A percentile compares a stretch with the other conserved stretches of the same genome.
phyloP scores from a whole-genome alignment of 2,113 vertebrate species.

The Psilopogon haemacephalus region DNA sequence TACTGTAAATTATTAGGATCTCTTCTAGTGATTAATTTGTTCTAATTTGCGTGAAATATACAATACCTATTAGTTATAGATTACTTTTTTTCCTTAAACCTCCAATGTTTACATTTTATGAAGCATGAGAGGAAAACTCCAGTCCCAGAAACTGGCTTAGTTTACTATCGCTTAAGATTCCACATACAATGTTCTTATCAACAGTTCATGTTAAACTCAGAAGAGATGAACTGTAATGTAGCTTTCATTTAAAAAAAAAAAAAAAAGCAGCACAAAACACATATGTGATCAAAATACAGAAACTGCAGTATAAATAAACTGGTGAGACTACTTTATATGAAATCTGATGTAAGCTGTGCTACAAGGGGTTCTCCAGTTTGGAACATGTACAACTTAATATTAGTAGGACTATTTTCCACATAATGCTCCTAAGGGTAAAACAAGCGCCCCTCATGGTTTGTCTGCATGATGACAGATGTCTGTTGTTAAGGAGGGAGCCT shows the following conservation, averaged over 20 bases:
- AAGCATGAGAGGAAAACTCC: background rate
- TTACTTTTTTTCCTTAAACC: background rate
- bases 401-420: background rate
- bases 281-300: background rate
- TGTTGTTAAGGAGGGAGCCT: conserved; percentile 12
- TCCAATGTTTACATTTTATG: background rate
- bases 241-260: background rate
- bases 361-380: background rate
- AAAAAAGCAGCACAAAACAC: background rate
- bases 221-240: background rate
- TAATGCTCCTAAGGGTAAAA: background rate
- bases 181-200: background rate
- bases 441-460: background rate
- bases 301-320: background rate
- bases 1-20: background rate
- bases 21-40: background rate
- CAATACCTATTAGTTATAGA: background rate
- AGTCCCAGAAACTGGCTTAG: background rate
- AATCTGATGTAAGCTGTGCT: background rate
- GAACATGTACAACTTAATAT: background rate
- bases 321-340: background rate
- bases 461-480: background rate
- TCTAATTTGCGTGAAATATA: background rate
- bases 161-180: background rate
- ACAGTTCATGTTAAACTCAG: background rate